Conservation (phyloP, 2,888 invertebrate species). For the Caenorhabditis drosophilae region DNA sequence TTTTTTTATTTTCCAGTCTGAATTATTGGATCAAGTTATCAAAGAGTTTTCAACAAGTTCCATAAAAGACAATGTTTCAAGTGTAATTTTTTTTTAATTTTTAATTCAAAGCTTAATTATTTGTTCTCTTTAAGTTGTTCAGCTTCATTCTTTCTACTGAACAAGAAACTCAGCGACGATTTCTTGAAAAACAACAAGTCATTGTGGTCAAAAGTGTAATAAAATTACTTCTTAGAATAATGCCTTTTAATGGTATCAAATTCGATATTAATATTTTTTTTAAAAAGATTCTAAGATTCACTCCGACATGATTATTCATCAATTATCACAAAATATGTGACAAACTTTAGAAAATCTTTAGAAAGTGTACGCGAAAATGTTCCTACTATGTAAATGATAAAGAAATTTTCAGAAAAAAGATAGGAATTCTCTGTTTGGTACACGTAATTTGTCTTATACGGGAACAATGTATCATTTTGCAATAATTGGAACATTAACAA, state of each 20-base stretch:
- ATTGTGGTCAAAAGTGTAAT: conserved; percentile 26
- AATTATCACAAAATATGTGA: conserved; percentile 18
- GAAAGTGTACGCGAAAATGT: too few species aligned
- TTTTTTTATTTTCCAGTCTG: too few species aligned
- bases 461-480: conserved; percentile 57
- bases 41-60: conserved; percentile 26
- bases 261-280: too few species aligned
- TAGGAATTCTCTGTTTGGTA: conserved; percentile 7
- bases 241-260: too few species aligned
- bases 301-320: conserved; percentile 17
- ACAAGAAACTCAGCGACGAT: conserved; percentile 11
- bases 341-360: conserved; percentile 8
- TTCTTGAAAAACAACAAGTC: conserved; percentile 21
- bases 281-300: conserved; percentile 4
- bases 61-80: conserved; percentile 19
- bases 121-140: conserved; percentile 15
- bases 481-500: conserved; percentile 51
- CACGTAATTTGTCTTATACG: conserved; percentile 43
- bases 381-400: too few species aligned
- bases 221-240: conserved; percentile 13
- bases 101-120: not conserved
- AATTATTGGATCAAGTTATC: conserved; percentile 20
- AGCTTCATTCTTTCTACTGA: conserved; percentile 9
- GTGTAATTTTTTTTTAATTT: conserved; percentile 6
- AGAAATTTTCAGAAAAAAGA: not conserved